Evolutionary conservation across 2,797 vertebrate species (phyloP), one percentile per base, ranked within the genome.

Genomic region (Neosilurus mollespiculum): DNA sequence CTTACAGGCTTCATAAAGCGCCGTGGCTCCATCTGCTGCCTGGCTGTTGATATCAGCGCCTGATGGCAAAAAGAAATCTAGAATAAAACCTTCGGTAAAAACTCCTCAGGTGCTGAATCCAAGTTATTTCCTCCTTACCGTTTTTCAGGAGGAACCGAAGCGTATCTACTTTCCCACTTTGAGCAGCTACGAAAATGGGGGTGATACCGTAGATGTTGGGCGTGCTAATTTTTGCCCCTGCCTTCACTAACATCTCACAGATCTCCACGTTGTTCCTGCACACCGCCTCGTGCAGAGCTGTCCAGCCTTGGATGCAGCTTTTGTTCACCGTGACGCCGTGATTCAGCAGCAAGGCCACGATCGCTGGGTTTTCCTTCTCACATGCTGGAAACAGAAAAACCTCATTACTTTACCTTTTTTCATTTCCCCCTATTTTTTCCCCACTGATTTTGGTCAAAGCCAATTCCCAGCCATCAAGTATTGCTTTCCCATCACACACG

Each of bases 1-100:
- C 92, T 99, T 99, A 87, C 93, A 91, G 37, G 97, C 96, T 92
- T 99, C 97, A 15, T 96, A 98, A 82, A 99, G 94, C 56, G 98
- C 95, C 0, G 96, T 96, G 0, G 97, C 96, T 0, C 93, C 94
- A 79, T 99, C 97, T 9, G 93, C 91, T 62, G 97, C 98, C 90
- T 98, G 96, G 3, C 94, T 96, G 89, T 99, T 96, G 84, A 98
- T 93, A 86, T 99, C 96, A 4, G 96, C 96, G 6, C 97, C 97
- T 99, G 88, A 59, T 88, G 37, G 58, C 24, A 8, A 4, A 61
- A 72, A 71, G 20, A 71, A 70, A 54, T 0, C 34, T 20, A 51
- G 10, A n/a, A 26, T 18, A 26, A 51, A 26, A 1, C 0, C 1
- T 20, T 26, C 15, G 65, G n/a, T 53, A 0, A 72, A 59, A 61